Conservation (phyloP, 1,140 invertebrate species). For the Caenorhabditis latens region DNA sequence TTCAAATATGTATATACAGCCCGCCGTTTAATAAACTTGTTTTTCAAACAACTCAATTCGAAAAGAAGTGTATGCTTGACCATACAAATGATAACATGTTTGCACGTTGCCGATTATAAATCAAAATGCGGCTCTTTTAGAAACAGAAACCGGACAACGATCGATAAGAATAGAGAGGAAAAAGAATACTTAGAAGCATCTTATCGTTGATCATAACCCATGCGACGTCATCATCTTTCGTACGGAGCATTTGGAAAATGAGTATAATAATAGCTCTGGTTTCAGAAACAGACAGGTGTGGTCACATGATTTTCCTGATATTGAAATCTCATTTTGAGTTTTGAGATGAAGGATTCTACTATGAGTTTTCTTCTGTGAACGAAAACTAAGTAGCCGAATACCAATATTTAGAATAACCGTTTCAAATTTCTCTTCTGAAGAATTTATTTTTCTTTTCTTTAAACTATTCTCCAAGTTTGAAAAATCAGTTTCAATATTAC, state of each 20-base stretch:
- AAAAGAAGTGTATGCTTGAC: background rate
- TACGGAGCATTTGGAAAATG: background rate
- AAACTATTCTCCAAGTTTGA: too few relatives aligned
- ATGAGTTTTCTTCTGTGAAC: too few relatives aligned
- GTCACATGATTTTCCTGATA: background rate
- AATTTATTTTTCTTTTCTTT: too few relatives aligned
- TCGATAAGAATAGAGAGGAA: background rate
- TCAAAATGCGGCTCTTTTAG: background rate
- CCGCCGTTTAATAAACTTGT: background rate
- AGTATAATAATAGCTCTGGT: conserved; percentile 2
- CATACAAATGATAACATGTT: background rate
- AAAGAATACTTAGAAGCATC: too few relatives aligned
- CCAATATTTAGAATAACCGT: too few relatives aligned
- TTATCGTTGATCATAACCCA: background rate
- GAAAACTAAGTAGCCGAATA: too few relatives aligned
- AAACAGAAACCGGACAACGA: background rate
- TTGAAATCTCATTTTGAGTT: too few relatives aligned
- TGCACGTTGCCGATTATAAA: conserved; percentile 11
- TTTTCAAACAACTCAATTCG: background rate
- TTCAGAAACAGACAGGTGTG: background rate
- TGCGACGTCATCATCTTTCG: conserved; percentile 5
- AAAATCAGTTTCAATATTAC: too few relatives aligned
- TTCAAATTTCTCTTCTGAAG: too few relatives aligned
- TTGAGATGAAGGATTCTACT: too few relatives aligned
- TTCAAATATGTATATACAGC: conserved; percentile 24